Evolutionary conservation across 2,888 invertebrate species (phyloP).

Genomic region (Papilio elwesi): DNA sequence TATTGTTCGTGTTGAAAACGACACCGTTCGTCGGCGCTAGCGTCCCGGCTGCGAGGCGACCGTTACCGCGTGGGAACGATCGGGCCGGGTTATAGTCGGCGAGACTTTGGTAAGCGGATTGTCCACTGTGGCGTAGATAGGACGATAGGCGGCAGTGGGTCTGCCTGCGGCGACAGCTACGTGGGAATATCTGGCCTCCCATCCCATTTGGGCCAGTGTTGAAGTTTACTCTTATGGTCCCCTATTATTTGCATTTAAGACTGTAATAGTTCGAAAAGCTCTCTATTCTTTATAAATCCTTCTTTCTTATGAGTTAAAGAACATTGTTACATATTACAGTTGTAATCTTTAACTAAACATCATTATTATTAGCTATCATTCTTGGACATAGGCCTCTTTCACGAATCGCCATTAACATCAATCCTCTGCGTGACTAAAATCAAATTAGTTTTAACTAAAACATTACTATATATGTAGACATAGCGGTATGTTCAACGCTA

Average conservation of each 20-base stretch:
- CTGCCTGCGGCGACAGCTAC: slow-evolving; percentile 76
- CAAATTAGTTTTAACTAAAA: neutral
- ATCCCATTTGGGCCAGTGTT: slow-evolving; percentile 13
- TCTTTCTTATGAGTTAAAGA: neutral
- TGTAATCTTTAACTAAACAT: neutral
- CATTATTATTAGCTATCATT: neutral
- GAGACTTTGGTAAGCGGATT: slow-evolving; percentile 83
- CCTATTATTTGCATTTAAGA: slow-evolving; percentile 36
- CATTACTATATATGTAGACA: neutral
- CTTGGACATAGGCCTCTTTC: no score
- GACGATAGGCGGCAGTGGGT: slow-evolving; percentile 73
- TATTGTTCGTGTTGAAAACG: slow-evolving; percentile 60
- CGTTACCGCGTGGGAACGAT: slow-evolving; percentile 84
- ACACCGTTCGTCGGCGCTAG: slow-evolving; percentile 76
- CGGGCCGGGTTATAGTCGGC: slow-evolving; percentile 70
- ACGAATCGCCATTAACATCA: no score
- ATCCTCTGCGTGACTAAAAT: no score
- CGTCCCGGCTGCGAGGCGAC: slow-evolving; percentile 73
- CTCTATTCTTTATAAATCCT: no score
- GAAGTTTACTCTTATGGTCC: slow-evolving; percentile 30
- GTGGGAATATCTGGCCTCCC: slow-evolving; percentile 68
- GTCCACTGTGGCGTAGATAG: slow-evolving; percentile 81
- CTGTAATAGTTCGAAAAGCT: neutral
- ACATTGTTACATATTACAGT: neutral
- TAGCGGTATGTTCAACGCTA: neutral